phyloP scores from a whole-genome alignment of 2,888 invertebrate species.

The Calephelis perditalis region DNA sequence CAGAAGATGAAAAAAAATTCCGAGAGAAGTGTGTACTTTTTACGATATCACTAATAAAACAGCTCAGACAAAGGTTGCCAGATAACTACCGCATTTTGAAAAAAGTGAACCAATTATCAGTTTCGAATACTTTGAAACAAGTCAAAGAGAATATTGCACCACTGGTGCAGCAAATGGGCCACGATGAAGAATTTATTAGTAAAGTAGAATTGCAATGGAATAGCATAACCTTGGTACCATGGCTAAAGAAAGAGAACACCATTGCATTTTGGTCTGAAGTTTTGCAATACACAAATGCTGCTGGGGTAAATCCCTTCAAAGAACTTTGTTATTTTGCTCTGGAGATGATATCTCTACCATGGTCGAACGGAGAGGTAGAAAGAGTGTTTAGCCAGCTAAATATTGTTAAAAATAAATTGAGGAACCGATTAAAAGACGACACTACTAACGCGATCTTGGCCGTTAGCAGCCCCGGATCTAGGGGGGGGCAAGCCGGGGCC shows the following conservation, averaged over 20 bases:
- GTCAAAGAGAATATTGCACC: conserved; percentile 3
- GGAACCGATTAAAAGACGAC: no score
- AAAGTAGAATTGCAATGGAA: background rate
- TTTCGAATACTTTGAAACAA: background rate
- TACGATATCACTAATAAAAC: background rate
- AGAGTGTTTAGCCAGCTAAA: no score
- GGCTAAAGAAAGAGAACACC: background rate
- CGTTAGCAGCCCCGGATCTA: no score
- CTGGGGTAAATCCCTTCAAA: no score
- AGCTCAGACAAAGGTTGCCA: background rate
- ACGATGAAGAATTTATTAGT: conserved; percentile 1
- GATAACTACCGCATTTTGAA: background rate
- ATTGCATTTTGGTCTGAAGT: background rate
- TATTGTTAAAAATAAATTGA: no score
- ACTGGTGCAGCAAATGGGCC: background rate
- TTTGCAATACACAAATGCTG: no score
- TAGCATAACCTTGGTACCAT: background rate
- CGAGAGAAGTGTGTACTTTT: background rate
- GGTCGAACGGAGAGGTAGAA: no score
- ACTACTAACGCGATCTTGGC: no score
- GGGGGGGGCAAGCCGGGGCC: no score
- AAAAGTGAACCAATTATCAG: background rate
- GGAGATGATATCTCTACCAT: no score
- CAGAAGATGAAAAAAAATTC: conserved; percentile 4
- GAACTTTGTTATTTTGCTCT: no score